Evolutionary conservation across 2,888 invertebrate genomes (phyloP), one percentile per base, ranked within the genome.

Genomic region (Sphaerophoria rueppellii): DNA sequence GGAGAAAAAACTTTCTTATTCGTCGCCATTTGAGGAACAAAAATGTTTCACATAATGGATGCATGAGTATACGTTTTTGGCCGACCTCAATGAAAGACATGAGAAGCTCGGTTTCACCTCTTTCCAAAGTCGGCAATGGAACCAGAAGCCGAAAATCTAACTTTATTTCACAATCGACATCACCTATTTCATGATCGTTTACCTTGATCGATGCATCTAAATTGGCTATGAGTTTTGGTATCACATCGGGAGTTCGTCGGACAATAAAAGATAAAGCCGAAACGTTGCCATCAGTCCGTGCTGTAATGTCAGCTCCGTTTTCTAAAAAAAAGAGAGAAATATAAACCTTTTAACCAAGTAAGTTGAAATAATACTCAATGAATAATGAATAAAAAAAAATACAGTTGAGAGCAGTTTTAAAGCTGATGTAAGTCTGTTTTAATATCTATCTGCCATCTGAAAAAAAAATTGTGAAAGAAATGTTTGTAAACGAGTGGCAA

Each of bases 11-110:
- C 90, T 96, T 96, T 67, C 97, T 92, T 87, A 97, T 96, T 87
- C 95, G 93, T 71, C 95, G 93, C 97, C 97, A 97, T 92, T 97
- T 97, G 24, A 97, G 91, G 88, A 95, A 95, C 0, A 97, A 93
- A 89, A 97, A 97, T 4, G 96, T 96, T 91, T 97, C 96, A 86
- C 96, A 96, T 0, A 97, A 93, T 0, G 97, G 97, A 91, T 97
- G 97, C 90, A 96, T 96, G 2, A 97, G 91, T 7, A 97, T 93
- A 70, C 96, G 95, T 88, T 95, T 95, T 87, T 95, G 95, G 1
- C 96, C 96, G 2, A 96, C 96, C 93, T 96, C 95, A 61, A 96
- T 94, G 88, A 96, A 95, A 52, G 95, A 94, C 34, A 96, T 89
- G 32, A 96, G 91, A 34, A 96, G 92, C 88, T 95, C 95, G 0